A percentile compares a stretch with the other conserved stretches of the same genome.
These are phyloP conservation scores for Crotalus viridis DNA, from an alignment of 2,113 vertebrate genomes.

Conservation along the genomic window DNA sequence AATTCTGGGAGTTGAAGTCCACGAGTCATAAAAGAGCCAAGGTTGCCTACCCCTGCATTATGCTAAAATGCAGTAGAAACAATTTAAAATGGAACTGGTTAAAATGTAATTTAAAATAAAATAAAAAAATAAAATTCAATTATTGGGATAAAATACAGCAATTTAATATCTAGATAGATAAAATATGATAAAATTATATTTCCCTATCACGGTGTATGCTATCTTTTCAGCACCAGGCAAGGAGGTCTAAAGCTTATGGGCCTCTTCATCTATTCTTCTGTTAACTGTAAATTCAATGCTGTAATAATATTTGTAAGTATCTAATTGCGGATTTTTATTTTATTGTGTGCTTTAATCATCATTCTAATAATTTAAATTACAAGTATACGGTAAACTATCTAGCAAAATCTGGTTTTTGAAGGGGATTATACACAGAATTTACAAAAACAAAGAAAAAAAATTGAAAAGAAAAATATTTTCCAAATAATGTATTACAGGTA, in stretches of 20 bases:
- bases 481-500: background rate
- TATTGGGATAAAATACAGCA: no score
- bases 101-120: no score
- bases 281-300: background rate
- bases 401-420: background rate
- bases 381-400: background rate
- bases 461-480: background rate
- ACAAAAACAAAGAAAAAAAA: background rate
- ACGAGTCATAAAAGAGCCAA: no score
- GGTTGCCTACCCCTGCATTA: no score
- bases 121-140: no score
- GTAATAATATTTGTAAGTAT: background rate
- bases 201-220: background rate
- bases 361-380: background rate
- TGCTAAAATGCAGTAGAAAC: no score
- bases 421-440: background rate
- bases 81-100: no score
- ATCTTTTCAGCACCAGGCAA: background rate
- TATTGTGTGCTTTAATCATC: background rate
- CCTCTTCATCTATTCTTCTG: background rate
- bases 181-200: no score
- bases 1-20: no score
- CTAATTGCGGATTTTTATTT: background rate
- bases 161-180: no score
- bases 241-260: background rate